phyloP scores from a whole-genome alignment of 2,113 vertebrate genomes.

The Pardalotus punctatus region DNA sequence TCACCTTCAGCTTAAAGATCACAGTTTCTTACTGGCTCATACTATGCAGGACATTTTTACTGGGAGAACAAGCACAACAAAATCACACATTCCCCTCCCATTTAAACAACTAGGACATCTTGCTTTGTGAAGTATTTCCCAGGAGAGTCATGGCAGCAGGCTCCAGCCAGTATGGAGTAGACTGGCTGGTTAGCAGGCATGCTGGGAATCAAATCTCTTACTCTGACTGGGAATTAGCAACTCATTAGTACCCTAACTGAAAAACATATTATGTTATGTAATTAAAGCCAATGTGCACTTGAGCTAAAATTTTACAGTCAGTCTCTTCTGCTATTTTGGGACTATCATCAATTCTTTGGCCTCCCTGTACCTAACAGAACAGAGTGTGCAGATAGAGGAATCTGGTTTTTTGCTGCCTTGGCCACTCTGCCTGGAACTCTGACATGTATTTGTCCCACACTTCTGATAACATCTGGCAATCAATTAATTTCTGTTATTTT shows the following conservation, averaged over 20 bases:
- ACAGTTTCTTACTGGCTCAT: background rate
- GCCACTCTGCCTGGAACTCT: background rate
- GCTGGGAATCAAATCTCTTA: background rate
- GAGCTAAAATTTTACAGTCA: background rate
- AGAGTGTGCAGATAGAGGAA: background rate
- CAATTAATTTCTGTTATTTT: background rate
- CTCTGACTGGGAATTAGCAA: background rate
- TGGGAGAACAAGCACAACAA: background rate
- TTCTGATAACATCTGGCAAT: background rate
- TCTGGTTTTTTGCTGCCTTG: background rate
- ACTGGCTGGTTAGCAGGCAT: background rate
- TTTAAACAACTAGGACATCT: background rate
- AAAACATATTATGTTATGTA: background rate
- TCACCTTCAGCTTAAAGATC: background rate
- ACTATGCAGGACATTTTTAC: background rate
- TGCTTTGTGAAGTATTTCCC: background rate
- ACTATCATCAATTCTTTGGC: accelerated
- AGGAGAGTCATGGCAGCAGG: background rate
- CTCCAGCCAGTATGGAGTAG: background rate
- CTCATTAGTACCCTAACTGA: background rate
- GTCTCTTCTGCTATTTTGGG: background rate
- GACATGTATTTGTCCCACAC: background rate
- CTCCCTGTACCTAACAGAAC: background rate
- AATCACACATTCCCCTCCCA: background rate
- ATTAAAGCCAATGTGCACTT: background rate